Percentiles rank a stretch among this genome's conserved stretches.
Evolutionary conservation across 1,140 invertebrate genomes (phyloP).

Genomic region (Zaprionus camerounensis): DNA sequence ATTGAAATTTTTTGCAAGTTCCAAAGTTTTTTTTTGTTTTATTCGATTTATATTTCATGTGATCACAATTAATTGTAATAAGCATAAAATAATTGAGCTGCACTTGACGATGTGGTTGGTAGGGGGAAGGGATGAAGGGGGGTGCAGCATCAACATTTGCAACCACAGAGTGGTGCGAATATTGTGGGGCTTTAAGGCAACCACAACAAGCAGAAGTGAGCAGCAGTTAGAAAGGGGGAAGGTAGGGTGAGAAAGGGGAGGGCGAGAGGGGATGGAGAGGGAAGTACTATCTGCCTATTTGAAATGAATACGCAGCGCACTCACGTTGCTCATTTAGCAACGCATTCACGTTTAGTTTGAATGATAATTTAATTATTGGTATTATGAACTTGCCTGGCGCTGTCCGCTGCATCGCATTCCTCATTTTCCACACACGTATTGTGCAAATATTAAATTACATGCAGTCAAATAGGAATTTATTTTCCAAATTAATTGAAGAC

Average conservation of each 20-base stretch:
- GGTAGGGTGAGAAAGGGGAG: neutral
- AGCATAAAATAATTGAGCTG: conserved; percentile 63
- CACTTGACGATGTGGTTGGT: conserved; percentile 39
- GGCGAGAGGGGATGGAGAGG: neutral
- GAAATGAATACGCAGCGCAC: neutral
- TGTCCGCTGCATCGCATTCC: neutral
- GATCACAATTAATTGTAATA: conserved; percentile 72
- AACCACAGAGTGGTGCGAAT: conserved; percentile 32
- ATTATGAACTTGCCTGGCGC: neutral
- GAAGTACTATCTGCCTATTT: neutral
- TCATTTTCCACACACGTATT: neutral
- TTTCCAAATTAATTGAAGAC: neutral
- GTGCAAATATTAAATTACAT: conserved; percentile 2
- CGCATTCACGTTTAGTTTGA: conserved; percentile 10
- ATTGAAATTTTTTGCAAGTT: conserved; percentile 3
- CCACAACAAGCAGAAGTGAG: conserved; percentile 29
- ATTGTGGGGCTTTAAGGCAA: conserved; percentile 32
- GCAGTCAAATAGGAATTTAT: conserved; percentile 3
- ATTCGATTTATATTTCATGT: conserved; percentile 53
- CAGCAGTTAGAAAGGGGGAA: neutral
- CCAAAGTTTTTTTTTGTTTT: conserved; percentile 5
- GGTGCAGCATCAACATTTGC: neutral
- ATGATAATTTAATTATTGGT: conserved; percentile 11
- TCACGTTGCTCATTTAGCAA: conserved; percentile 11
- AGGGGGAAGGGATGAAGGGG: neutral